These are phyloP conservation scores for Rhipidura dahli DNA, from an alignment of 2,113 vertebrate genomes.

Conservation along the genomic window DNA sequence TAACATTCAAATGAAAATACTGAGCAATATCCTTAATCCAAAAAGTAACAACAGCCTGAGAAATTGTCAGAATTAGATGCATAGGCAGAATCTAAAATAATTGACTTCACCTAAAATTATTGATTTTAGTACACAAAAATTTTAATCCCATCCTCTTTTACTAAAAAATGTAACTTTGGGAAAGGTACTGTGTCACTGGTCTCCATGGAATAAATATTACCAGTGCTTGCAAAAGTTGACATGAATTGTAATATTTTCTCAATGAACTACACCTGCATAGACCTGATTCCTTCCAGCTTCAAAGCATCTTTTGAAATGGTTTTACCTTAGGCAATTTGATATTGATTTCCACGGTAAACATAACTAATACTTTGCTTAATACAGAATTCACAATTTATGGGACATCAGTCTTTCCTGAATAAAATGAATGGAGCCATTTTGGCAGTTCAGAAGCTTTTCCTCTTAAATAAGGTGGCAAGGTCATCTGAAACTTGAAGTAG, in stretches of 20 bases:
- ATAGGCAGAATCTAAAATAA: neutral
- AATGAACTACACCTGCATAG: neutral
- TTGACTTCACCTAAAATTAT: neutral
- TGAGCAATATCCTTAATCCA: neutral
- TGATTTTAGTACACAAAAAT: neutral
- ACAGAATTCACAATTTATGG: conserved; percentile 25
- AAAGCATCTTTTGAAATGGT: neutral
- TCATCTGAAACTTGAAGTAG: conserved; percentile 25
- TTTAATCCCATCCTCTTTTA: neutral
- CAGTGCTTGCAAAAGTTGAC: neutral
- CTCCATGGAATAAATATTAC: neutral
- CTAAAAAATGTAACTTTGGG: neutral
- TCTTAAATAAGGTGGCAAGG: conserved; percentile 53
- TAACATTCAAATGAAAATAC: neutral
- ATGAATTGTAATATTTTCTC: neutral
- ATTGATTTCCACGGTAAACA: conserved; percentile 29
- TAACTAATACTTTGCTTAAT: conserved; percentile 24
- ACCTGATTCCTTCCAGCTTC: neutral
- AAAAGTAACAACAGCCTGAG: neutral
- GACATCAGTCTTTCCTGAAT: conserved; percentile 15
- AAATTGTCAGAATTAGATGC: neutral
- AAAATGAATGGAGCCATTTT: conserved; percentile 47
- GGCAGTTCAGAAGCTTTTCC: conserved; percentile 8
- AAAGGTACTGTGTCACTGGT: neutral
- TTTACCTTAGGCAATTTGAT: neutral